Conservation (phyloP, 2,113 vertebrate species). For the Carassius auratus region DNA sequence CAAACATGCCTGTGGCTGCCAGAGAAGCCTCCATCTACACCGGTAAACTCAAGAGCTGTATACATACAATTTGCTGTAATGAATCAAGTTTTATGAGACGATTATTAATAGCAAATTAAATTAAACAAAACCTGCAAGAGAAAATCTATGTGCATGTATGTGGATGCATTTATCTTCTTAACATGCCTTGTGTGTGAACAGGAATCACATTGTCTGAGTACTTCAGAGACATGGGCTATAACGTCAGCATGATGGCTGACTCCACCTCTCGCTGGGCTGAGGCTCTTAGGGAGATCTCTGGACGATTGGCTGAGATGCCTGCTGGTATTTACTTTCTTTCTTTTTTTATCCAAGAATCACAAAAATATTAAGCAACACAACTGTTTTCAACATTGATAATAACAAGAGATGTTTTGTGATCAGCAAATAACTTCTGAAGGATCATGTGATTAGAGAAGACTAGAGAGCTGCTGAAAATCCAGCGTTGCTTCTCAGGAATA, state of each 20-base stretch:
- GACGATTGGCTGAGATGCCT: conserved; percentile 97
- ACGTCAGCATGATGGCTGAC: conserved; percentile 99
- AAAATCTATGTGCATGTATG: neutral
- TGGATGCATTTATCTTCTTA: neutral
- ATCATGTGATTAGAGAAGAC: neutral
- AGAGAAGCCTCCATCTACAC: conserved; percentile 97
- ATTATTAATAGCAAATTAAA: neutral
- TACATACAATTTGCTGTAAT: neutral
- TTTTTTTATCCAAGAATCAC: neutral
- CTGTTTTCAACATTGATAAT: neutral
- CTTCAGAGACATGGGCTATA: conserved; percentile 98
- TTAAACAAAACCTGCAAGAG: neutral
- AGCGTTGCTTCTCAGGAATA: neutral
- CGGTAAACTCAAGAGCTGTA: conserved; percentile 74
- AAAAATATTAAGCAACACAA: neutral
- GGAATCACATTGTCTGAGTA: conserved; percentile 97
- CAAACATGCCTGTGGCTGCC: conserved; percentile 97
- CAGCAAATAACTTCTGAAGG: neutral
- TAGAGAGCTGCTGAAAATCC: neutral
- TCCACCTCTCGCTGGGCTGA: conserved; percentile 98
- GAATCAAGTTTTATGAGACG: neutral
- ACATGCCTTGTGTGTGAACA: conserved; percentile 58
- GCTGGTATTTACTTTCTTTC: conserved; percentile 78
- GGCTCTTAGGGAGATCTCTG: conserved; percentile 96
- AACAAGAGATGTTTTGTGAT: neutral